phyloP scores from a whole-genome alignment of 2,888 invertebrate species.

The Synergus umbraculus region DNA sequence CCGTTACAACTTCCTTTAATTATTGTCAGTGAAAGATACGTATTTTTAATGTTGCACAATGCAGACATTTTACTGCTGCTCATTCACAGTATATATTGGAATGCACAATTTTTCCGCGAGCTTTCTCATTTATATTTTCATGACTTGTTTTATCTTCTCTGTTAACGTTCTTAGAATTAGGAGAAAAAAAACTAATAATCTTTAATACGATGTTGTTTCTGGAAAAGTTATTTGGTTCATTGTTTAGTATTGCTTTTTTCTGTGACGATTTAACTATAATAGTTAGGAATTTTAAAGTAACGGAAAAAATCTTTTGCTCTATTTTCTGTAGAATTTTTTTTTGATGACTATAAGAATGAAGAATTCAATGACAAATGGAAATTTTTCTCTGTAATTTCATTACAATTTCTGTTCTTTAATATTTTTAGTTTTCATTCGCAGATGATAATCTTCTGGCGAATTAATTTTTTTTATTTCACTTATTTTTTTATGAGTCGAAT shows the following conservation, averaged over 20 bases:
- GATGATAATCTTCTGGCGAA: too few species aligned
- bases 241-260: neutral
- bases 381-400: too few species aligned
- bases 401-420: too few species aligned
- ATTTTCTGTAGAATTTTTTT: neutral
- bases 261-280: neutral
- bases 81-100: conserved; percentile 13
- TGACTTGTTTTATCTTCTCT: conserved; percentile 6
- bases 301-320: neutral
- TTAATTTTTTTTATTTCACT: too few species aligned
- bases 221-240: neutral
- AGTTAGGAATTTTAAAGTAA: neutral
- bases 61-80: conserved; percentile 6
- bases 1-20: neutral
- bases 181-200: conserved; percentile 5
- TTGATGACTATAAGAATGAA: neutral
- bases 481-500: too few species aligned
- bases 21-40: neutral
- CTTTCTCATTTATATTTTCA: conserved; percentile 9
- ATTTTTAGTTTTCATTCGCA: too few species aligned
- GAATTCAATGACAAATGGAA: too few species aligned
- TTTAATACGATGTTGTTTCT: neutral
- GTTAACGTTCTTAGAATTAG: neutral
- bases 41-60: conserved; percentile 15
- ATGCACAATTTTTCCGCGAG: conserved; percentile 10